A percentile compares a stretch with the other conserved stretches of the same genome.
phyloP scores from a whole-genome alignment of 2,797 vertebrate species.

The Argyrosomus regius region DNA sequence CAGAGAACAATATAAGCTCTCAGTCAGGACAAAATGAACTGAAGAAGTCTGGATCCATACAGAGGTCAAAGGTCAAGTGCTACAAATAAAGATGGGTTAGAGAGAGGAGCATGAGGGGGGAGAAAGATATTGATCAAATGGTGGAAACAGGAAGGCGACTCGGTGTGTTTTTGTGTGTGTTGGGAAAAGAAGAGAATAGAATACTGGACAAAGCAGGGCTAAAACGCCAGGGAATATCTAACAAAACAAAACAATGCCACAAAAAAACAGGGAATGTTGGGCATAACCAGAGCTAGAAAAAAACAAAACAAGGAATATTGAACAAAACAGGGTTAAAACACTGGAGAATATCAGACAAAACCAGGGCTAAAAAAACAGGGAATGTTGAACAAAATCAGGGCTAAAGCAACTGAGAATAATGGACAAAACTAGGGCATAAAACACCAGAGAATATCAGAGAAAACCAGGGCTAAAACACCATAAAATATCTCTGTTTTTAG shows the following conservation, averaged over 20 bases:
- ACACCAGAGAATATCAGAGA: background rate
- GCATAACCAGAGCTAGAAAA: background rate
- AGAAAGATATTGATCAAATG: slow-evolving; percentile 11
- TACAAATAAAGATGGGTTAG: slow-evolving; percentile 18
- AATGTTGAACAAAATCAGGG: background rate
- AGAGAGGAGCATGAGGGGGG: background rate
- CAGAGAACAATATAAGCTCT: background rate
- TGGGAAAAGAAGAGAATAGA: background rate
- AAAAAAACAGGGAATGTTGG: background rate
- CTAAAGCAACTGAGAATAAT: too few species aligned
- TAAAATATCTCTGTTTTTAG: background rate
- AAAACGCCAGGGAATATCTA: background rate
- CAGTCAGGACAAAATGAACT: slow-evolving; percentile 8
- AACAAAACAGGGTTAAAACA: background rate
- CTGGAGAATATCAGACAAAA: background rate
- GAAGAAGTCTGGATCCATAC: slow-evolving; percentile 26
- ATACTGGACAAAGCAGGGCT: background rate
- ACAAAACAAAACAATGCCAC: background rate
- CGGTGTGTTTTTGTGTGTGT: background rate
- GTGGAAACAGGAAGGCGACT: background rate
- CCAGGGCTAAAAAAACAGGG: background rate
- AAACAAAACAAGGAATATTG: background rate
- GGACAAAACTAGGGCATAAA: background rate
- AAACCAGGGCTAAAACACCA: too few species aligned
- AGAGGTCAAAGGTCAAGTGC: slow-evolving; percentile 45